Base-by-base conservation (phyloP, 2,797 vertebrate species). In the Botia almorhae region DNA sequence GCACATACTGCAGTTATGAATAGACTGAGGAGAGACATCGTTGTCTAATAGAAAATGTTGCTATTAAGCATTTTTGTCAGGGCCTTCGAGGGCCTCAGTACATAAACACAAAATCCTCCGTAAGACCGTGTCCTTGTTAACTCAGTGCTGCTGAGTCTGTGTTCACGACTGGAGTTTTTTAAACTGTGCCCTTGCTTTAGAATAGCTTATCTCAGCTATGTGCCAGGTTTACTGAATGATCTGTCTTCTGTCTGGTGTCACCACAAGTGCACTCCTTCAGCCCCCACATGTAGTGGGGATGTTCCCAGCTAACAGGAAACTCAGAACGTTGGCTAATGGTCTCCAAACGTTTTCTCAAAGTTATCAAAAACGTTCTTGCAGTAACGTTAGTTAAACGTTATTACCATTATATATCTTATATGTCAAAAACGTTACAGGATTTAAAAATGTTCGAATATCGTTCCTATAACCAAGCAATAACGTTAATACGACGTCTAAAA, bases 211-310 rank as follows among this genome's bases (percentile, higher is more conserved):
- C 55, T 51, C 65, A 77, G 36, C 60, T 74, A 33, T 50, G 70
- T 77, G 60, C 58, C 19, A 53, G 26, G 53, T 50, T 82, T 74
- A 12, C 46, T 81, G 67, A 72, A 74, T 43, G 56, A 33, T 76
- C 21, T 56, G 43, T 55, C 81, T 21, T 61, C 43, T 75, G 53
- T 50, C 23, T 46, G 10, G 56, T 74, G 71, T 80, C 65, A 69
- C 48, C 39, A 68, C 64, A 83, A 64, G 69, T 79, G 69, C 69
- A 72, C 60, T 64, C 29, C 65, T 33, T 65, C 48, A 26, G 12
- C 50, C 69, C 16, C 33, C 69, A 29, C 48, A 72, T 71, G 68
- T 48, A 7, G 60, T 23, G 43, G 39, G 76, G 65, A 69, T 65
- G 53, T 43, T 39, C 36, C 36, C 36, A 39, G 10, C 7, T 46